A percentile compares a stretch with the other conserved stretches of the same genome.
Evolutionary conservation across 1,140 invertebrate species (phyloP).

Genomic region (Cydia strobilella): DNA sequence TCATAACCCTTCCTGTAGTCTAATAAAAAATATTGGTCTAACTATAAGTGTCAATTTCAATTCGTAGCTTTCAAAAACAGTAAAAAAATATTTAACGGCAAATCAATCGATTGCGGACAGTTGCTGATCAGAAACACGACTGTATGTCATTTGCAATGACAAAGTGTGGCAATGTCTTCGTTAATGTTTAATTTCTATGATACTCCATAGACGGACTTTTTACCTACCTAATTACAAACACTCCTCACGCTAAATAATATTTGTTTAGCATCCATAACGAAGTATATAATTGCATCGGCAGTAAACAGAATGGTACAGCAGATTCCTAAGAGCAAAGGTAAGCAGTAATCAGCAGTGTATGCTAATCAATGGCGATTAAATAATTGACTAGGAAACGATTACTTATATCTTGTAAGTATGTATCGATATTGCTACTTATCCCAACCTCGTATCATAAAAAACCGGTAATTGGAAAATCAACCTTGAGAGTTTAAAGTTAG

Average conservation of each 20-base stretch:
- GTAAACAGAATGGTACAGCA: conserved; percentile 20
- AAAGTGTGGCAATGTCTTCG: too few relatives aligned
- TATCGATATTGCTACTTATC: background rate
- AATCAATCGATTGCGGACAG: too few relatives aligned
- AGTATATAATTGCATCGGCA: background rate
- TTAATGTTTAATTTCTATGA: too few relatives aligned
- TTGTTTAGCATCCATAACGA: background rate
- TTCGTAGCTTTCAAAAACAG: too few relatives aligned
- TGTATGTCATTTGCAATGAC: too few relatives aligned
- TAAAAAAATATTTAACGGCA: too few relatives aligned
- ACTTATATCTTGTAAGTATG: background rate
- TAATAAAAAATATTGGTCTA: too few relatives aligned
- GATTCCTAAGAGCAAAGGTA: conserved; percentile 29
- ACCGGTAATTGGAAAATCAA: background rate
- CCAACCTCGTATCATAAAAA: background rate
- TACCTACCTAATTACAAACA: background rate
- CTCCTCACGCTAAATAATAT: background rate
- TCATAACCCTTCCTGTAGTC: too few relatives aligned
- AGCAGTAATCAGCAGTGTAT: conserved; percentile 20
- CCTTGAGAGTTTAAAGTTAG: background rate
- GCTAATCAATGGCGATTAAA: conserved; percentile 27
- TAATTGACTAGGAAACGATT: conserved; percentile 32
- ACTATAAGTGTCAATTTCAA: too few relatives aligned
- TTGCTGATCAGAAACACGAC: too few relatives aligned
- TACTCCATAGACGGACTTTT: too few relatives aligned